These are phyloP conservation scores for Slavum lentiscoides DNA, from an alignment of 2,888 invertebrate species.

Conservation along the genomic window DNA sequence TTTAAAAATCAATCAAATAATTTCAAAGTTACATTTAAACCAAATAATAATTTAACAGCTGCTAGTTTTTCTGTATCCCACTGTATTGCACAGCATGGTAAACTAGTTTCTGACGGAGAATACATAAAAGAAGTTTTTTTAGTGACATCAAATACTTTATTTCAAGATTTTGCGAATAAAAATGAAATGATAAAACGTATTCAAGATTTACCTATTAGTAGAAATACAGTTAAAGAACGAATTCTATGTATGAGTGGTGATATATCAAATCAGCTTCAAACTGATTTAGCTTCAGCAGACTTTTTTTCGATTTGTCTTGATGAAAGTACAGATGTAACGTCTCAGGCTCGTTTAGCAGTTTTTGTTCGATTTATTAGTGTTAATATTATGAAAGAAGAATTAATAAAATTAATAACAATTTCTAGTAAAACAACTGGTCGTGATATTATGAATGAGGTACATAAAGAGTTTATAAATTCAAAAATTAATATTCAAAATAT, in stretches of 20 bases:
- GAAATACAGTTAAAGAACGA: no score
- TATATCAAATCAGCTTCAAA: conserved; percentile 22
- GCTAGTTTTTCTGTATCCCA: background rate
- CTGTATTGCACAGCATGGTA: no score
- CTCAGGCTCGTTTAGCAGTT: conserved; percentile 14
- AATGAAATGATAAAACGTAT: no score
- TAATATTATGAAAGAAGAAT: conserved; percentile 25
- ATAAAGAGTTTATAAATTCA: background rate
- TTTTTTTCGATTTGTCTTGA: conserved; percentile 30
- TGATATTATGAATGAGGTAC: background rate
- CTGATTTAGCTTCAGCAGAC: conserved; percentile 13
- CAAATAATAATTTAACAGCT: background rate
- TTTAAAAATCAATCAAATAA: conserved; percentile 13
- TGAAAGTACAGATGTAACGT: conserved; percentile 26
- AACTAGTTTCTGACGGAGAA: no score
- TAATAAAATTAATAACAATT: conserved; percentile 15
- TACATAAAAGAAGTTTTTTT: no score
- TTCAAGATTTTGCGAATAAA: no score
- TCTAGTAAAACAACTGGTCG: conserved; percentile 6
- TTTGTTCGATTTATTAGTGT: conserved; percentile 19
- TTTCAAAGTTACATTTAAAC: background rate
- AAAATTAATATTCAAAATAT: conserved; percentile 6
- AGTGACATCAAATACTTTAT: no score
- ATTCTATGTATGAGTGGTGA: conserved; percentile 1
- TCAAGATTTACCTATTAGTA: background rate